phyloP scores from a whole-genome alignment of 2,888 invertebrate species.

The Ichneumoninae sp. region DNA sequence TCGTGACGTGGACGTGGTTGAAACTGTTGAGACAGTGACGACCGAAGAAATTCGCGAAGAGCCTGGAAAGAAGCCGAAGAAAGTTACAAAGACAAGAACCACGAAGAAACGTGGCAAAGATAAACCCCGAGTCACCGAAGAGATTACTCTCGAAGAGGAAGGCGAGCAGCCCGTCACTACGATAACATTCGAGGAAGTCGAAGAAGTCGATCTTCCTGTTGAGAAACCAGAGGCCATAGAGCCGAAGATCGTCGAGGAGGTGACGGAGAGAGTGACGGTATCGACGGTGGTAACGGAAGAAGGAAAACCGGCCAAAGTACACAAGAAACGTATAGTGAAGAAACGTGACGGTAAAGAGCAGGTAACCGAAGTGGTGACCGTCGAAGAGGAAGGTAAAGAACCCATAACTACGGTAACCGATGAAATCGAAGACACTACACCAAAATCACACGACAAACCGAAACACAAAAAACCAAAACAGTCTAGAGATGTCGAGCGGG shows the following conservation, averaged over 20 bases:
- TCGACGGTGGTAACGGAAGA: slow-evolving; percentile 83
- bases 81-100: slow-evolving; percentile 79
- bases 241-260: slow-evolving; percentile 67
- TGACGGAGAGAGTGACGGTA: slow-evolving; percentile 77
- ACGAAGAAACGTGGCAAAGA: slow-evolving; percentile 80
- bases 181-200: slow-evolving; percentile 74
- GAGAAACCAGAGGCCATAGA: slow-evolving; percentile 44
- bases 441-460: slow-evolving; percentile 78
- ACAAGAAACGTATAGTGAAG: slow-evolving; percentile 77
- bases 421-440: slow-evolving; percentile 76
- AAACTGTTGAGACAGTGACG: slow-evolving; percentile 70
- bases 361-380: slow-evolving; percentile 84
- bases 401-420: slow-evolving; percentile 82
- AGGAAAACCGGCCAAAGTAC: slow-evolving; percentile 78
- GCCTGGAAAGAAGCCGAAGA: slow-evolving; percentile 76
- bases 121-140: slow-evolving; percentile 82
- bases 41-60: slow-evolving; percentile 71
- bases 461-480: slow-evolving; percentile 79
- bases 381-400: slow-evolving; percentile 84
- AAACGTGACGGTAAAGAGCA: slow-evolving; percentile 84
- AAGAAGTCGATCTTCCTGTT: slow-evolving; percentile 74
- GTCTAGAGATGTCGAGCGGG: slow-evolving; percentile 76
- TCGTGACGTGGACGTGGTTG: slow-evolving; percentile 69
- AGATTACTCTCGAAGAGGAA: slow-evolving; percentile 80
- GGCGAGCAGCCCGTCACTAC: slow-evolving; percentile 77